These are phyloP conservation scores for Daphoenositta chrysoptera DNA, from an alignment of 2,113 vertebrate genomes.

Conservation along the genomic window DNA sequence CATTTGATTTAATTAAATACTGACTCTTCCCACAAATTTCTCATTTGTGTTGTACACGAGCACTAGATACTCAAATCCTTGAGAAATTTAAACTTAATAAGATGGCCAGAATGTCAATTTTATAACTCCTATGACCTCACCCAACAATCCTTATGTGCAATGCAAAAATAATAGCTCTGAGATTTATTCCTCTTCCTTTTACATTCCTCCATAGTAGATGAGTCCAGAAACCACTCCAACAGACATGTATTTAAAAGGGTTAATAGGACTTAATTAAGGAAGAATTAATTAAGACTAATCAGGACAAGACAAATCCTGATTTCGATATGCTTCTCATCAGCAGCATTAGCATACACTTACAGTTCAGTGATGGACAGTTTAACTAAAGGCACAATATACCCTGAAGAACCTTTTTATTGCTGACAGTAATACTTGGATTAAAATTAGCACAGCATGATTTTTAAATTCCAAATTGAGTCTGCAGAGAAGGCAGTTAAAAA, in stretches of 20 bases:
- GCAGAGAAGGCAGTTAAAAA: constrained; percentile 33
- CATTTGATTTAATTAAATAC: not conserved
- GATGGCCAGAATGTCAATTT: not conserved
- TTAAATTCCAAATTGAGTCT: constrained; percentile 23
- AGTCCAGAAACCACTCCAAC: not conserved
- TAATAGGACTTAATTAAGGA: not conserved
- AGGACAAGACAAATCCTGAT: not conserved
- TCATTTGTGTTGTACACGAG: not conserved
- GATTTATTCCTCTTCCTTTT: not conserved
- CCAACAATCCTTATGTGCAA: not conserved
- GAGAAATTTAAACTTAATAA: not conserved
- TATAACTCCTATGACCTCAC: not conserved
- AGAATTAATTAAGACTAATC: not conserved
- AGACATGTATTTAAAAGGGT: not conserved
- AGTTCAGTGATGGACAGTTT: not conserved
- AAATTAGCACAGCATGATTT: constrained; percentile 49
- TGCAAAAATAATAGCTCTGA: not conserved
- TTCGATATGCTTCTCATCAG: constrained; percentile 11
- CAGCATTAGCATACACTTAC: not conserved
- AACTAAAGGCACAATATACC: not conserved
- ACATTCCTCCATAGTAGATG: not conserved
- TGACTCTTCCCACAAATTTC: not conserved
- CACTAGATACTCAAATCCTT: not conserved
- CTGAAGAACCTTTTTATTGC: constrained; percentile 25
- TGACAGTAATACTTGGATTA: constrained; percentile 29